Percentiles rank a stretch among this genome's conserved stretches.
Conservation (phyloP, 2,888 invertebrate species). For the Charanyca ferruginea region DNA sequence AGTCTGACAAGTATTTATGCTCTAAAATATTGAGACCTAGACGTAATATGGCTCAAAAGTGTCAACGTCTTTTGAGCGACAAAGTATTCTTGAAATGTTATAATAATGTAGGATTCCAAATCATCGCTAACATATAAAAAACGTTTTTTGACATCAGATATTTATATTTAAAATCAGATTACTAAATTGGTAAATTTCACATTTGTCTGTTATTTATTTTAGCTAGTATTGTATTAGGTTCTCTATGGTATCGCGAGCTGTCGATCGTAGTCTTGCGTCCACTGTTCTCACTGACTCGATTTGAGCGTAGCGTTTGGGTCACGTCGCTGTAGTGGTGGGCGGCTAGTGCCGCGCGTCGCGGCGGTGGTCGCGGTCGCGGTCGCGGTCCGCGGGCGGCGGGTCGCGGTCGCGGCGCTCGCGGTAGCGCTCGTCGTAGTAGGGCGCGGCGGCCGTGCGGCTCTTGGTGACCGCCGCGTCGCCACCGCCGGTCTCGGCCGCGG, state of each 20-base stretch:
- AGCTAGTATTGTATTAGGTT: background rate
- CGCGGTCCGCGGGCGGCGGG: conserved; percentile 91
- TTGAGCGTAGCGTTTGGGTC: background rate
- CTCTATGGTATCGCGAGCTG: background rate
- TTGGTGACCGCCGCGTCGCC: conserved; percentile 87
- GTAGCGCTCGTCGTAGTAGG: conserved; percentile 97
- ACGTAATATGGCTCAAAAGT: background rate
- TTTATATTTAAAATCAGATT: conserved; percentile 12
- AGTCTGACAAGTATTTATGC: background rate
- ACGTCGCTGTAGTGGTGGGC: background rate
- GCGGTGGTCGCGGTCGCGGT: conserved; percentile 85
- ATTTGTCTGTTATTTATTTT: conserved; percentile 11
- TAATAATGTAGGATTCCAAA: background rate
- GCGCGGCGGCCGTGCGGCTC: conserved; percentile 90
- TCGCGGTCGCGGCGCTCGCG: conserved; percentile 92
- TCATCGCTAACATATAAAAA: conserved; percentile 2
- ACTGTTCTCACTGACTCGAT: background rate
- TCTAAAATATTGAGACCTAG: background rate
- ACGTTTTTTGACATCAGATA: conserved; percentile 20
- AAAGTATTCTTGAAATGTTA: background rate
- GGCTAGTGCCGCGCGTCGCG: conserved; percentile 73
- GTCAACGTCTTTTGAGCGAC: background rate
- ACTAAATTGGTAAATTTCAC: conserved; percentile 15
- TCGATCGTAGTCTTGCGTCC: background rate
- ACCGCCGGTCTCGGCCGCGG: conserved; percentile 86